Evolutionary conservation across 53 echinoderm and acorn worm species (phyloP).

Genomic region (Echinarachnius parma): DNA sequence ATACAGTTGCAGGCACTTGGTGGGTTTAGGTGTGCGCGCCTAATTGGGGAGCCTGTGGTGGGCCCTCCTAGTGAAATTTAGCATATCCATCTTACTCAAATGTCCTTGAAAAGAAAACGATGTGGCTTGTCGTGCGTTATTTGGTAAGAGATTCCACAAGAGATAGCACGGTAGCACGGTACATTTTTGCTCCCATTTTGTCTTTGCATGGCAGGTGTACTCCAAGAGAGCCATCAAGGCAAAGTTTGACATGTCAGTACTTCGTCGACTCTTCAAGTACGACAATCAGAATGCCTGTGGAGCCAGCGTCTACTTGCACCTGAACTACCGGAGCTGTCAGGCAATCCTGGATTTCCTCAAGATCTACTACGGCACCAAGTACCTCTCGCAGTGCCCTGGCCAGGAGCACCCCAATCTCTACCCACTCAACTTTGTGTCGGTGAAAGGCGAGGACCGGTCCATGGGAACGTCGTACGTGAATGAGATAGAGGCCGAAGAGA

Average conservation of each 20-base stretch:
- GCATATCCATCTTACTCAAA: no score
- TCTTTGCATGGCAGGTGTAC: conserved; percentile 83
- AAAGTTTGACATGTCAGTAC: conserved; percentile 75
- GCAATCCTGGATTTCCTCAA: conserved; percentile 80
- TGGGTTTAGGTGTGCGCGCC: no score
- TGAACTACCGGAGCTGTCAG: conserved; percentile 80
- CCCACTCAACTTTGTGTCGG: conserved; percentile 75
- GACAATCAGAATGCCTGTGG: conserved; percentile 39
- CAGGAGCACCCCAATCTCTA: conserved; percentile 65
- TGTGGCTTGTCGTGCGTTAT: no score
- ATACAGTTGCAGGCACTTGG: no score
- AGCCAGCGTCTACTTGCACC: conserved; percentile 55
- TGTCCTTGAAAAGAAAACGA: no score
- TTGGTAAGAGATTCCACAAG: no score
- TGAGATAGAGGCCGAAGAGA: conserved; percentile 63
- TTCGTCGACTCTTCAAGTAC: conserved; percentile 63
- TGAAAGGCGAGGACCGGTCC: conserved; percentile 74
- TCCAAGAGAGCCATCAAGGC: conserved; percentile 49
- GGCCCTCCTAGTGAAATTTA: no score
- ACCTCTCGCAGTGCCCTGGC: conserved; percentile 23
- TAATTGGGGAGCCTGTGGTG: no score
- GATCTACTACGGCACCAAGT: conserved; percentile 8
- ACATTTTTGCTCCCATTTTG: no score
- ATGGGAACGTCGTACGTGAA: conserved; percentile 83
- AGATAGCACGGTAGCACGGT: no score